These are phyloP conservation scores for Choreutis nemorana DNA, from an alignment of 2,888 invertebrate species.

Conservation along the genomic window DNA sequence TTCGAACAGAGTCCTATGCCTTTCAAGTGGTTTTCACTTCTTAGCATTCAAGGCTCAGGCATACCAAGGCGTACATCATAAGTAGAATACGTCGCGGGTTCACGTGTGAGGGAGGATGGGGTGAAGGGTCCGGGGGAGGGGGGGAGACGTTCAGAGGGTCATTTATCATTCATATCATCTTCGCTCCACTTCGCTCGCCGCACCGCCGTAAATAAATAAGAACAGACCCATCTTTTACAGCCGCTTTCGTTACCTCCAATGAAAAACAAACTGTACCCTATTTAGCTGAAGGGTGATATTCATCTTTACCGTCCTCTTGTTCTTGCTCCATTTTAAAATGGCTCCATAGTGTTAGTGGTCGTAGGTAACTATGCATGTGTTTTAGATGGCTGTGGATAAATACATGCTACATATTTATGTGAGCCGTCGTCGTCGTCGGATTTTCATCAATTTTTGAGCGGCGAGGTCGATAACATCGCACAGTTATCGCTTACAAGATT, in stretches of 20 bases:
- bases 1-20: conserved; percentile 37
- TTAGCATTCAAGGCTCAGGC: conserved; percentile 37
- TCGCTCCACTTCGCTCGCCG: conserved; percentile 68
- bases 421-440: too few relatives aligned
- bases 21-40: conserved; percentile 44
- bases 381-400: conserved; percentile 49
- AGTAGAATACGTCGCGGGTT: conserved; percentile 46
- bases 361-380: conserved; percentile 56
- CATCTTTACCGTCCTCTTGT: too few relatives aligned
- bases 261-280: too few relatives aligned
- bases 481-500: too few relatives aligned
- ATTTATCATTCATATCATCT: conserved; percentile 68
- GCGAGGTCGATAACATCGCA: too few relatives aligned
- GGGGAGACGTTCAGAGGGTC: conserved; percentile 48
- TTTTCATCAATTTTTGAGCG: conserved; percentile 15
- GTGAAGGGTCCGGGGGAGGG: conserved; percentile 17
- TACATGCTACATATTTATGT: conserved; percentile 25
- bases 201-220: conserved; percentile 67
- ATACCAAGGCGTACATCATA: conserved; percentile 43
- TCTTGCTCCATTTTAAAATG: conserved; percentile 20
- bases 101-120: conserved; percentile 53
- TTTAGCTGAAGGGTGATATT: too few relatives aligned
- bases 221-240: conserved; percentile 66
- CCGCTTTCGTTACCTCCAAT: conserved; percentile 33
- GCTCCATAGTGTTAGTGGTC: conserved; percentile 31